These are phyloP conservation scores for Copsychus sechellarum DNA, from an alignment of 2,113 vertebrate species.

Conservation along the genomic window DNA sequence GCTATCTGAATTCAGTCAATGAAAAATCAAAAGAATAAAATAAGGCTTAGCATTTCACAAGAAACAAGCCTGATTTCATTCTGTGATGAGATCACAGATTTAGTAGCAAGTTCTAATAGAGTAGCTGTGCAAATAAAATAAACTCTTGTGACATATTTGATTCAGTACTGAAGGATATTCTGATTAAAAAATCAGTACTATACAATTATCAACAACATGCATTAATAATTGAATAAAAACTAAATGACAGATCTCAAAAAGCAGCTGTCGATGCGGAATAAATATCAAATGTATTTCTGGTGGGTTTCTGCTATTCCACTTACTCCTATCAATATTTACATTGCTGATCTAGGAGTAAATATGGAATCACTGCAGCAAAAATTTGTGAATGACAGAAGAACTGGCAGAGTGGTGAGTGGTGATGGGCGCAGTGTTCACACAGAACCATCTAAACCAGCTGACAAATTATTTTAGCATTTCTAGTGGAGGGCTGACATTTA, in stretches of 20 bases:
- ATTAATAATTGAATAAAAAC: not conserved
- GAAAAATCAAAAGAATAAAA: conserved; percentile 1
- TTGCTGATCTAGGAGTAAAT: conserved; percentile 15
- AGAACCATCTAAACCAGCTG: not conserved
- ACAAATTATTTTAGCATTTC: not conserved
- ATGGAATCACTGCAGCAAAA: not conserved
- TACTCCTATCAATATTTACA: conserved; percentile 26
- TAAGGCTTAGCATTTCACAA: not conserved
- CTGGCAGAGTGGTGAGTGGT: not conserved
- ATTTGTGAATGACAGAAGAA: not conserved
- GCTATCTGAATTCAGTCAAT: not conserved
- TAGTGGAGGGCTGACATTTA: not conserved
- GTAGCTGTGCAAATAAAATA: not conserved
- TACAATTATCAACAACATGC: not conserved
- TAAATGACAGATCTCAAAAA: conserved; percentile 18
- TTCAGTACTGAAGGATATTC: not conserved
- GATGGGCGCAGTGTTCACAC: not conserved
- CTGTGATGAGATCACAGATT: not conserved
- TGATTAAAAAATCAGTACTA: not conserved
- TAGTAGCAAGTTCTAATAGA: not conserved
- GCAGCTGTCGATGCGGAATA: conserved; percentile 4
- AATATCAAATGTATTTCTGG: conserved; percentile 10
- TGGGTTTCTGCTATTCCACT: conserved; percentile 11
- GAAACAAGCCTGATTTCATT: not conserved
- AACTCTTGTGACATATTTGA: not conserved